Conservation (phyloP, 2,113 vertebrate genomes). For the Crotophaga sulcirostris region DNA sequence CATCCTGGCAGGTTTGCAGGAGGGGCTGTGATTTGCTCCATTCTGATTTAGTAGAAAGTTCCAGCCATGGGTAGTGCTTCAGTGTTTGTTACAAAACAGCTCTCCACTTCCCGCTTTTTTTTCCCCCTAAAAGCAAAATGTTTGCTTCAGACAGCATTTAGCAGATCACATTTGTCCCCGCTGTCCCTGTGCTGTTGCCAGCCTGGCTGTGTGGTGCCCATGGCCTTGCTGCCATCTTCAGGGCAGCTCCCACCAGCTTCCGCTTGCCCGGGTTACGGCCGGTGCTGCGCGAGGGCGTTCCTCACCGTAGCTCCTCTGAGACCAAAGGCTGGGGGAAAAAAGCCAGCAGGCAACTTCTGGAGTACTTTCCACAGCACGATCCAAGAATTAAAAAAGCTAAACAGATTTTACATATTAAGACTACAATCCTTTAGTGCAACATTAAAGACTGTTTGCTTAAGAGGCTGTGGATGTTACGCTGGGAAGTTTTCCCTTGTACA, state of each 20-base stretch:
- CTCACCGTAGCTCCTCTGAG: neutral
- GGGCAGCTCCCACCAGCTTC: neutral
- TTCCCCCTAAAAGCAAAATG: neutral
- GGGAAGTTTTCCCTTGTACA: conserved; percentile 47
- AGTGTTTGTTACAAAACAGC: neutral
- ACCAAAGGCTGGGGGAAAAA: neutral
- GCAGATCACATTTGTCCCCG: accelerated
- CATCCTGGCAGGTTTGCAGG: neutral
- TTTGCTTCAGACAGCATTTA: neutral
- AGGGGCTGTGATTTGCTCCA: neutral
- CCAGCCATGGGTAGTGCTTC: neutral
- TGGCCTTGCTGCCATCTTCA: conserved; percentile 34
- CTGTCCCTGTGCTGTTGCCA: neutral
- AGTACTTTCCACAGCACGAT: conserved; percentile 34
- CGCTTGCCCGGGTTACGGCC: neutral
- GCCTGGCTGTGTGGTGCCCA: neutral
- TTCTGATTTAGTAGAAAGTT: neutral
- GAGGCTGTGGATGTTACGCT: conserved; percentile 21
- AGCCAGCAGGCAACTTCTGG: conserved; percentile 31
- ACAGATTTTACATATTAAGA: conserved; percentile 66
- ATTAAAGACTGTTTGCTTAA: conserved; percentile 58
- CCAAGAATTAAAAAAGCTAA: conserved; percentile 51
- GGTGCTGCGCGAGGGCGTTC: neutral
- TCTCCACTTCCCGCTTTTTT: neutral
- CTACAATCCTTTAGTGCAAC: conserved; percentile 44